Base-by-base conservation (phyloP, 2,113 vertebrate species). In the Rostratula benghalensis region DNA sequence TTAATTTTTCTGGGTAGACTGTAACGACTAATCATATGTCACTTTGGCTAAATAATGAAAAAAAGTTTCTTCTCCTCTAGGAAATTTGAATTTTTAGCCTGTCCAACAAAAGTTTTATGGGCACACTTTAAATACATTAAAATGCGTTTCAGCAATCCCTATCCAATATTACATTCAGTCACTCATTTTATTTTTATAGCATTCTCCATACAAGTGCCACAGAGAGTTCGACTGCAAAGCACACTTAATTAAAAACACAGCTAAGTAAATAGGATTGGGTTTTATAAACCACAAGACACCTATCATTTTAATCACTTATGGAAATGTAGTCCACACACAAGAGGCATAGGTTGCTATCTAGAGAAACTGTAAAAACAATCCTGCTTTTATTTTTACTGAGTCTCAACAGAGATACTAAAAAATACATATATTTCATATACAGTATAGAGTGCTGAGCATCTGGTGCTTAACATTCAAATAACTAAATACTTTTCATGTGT, bases 181-280 rank as follows among this genome's bases (percentile, higher is more conserved):
- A 80, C 70, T 92, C 82, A 68, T 96, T 95, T 93, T 83, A 89
- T 83, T 93, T 97, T 95, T 91, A 89, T 85, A 90, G n/a, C 39
- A 35, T 69, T 83, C 60, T 86, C 69, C 75, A 75, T 78, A 59
- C 28, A 91, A 92, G 82, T 56, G 74, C 85, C 85, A 87, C 76
- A 80, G 86, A 95, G 87, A 89, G 50, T 89, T 91, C 1, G 19
- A 74, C 80, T 92, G 90, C 57, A 74, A 92, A 95, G 65, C 27
- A 88, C 80, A 94, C 80, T 94, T 96, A 95, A 97, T 96, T 97
- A 95, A 94, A 97, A 96, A 80, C 35, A 77, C 27, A 88, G 64
- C 70, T 93, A 93, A 94, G 77, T 94, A 94, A 96, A 97, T 93
- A 89, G 92, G 69, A 82, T 81, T 93, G 77, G n/a, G 83, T 71